Evolutionary conservation across 2,888 invertebrate species (phyloP), one percentile per base, ranked within the genome.

Genomic region (Serripes groenlandicus): DNA sequence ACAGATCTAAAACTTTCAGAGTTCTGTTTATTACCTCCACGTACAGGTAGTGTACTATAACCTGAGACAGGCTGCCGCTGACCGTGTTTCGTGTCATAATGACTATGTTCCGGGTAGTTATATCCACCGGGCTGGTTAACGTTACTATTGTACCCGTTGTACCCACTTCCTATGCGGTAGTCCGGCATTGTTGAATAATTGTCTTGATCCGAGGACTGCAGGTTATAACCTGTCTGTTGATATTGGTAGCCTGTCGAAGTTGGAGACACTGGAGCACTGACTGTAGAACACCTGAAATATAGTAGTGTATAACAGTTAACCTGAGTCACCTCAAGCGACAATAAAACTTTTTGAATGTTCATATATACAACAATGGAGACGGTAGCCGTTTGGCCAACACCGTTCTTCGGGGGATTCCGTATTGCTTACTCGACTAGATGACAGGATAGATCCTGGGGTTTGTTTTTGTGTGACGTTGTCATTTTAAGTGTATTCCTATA

Each of bases 251-350:
- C 66, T 4, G 81, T 54, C 2, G 75, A 74, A 34, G 81, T 81
- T 9, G 88, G 88, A 37, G 88, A 88, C 26, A 88, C 72, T 15
- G 90, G 88, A n/a, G 85, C 83, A 42, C 85, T 77, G 37, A 78
- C 32, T 72, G 76, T 58, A 28, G 86, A 71, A 56, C 79, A 78
- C 76, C 89, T 89, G 79, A 75, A 88, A 87, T 7, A 49, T 49
- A 49, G 21, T 49, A 3, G 21, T 49, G 21, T 1, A 21, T 49
- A 49, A 21, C 49, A 49, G 2, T 21, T 49, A 49, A 2, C 49
- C 2, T 49, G n/a, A n/a, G n/a, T n/a, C n/a, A n/a, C n/a, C n/a
- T n/a, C n/a, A n/a, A n/a, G n/a, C n/a, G n/a, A n/a, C n/a, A n/a
- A n/a, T n/a, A n/a, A n/a, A n/a, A n/a, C n/a, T n/a, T n/a, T n/a